Percentiles rank a stretch among this genome's conserved stretches.
Evolutionary conservation across 2,888 invertebrate species (phyloP).

Genomic region (Octonoba sinensis): DNA sequence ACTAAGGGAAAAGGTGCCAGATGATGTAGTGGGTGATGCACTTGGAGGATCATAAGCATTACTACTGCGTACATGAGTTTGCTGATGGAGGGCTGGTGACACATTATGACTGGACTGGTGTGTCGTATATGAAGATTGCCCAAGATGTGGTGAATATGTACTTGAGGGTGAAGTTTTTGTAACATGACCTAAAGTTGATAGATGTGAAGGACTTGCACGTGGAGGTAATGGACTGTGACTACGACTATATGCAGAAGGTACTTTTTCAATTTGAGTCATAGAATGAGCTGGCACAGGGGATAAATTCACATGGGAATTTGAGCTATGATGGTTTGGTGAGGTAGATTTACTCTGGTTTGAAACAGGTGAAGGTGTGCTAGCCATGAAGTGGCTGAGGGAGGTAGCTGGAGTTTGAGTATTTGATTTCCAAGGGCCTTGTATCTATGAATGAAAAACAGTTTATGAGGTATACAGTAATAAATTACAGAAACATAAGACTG

Average conservation of each 20-base stretch:
- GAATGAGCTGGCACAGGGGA: slow-evolving; percentile 58
- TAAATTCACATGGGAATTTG: slow-evolving; percentile 52
- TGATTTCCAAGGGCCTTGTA: slow-evolving; percentile 58
- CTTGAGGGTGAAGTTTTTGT: slow-evolving; percentile 56
- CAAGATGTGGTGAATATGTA: slow-evolving; percentile 49
- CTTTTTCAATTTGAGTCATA: slow-evolving; percentile 56
- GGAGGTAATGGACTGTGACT: slow-evolving; percentile 59
- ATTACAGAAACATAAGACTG: too few relatives aligned
- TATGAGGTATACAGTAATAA: too few relatives aligned
- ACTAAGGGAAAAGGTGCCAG: slow-evolving; percentile 34
- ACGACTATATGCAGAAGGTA: slow-evolving; percentile 43
- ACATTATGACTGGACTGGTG: slow-evolving; percentile 61
- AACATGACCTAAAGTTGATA: slow-evolving; percentile 31
- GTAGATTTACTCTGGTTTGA: slow-evolving; percentile 60
- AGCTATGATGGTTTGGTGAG: slow-evolving; percentile 55
- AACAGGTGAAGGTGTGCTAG: slow-evolving; percentile 56
- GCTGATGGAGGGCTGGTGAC: slow-evolving; percentile 45
- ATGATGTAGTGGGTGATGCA: slow-evolving; percentile 31
- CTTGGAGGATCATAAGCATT: slow-evolving; percentile 49
- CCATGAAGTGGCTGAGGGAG: slow-evolving; percentile 53
- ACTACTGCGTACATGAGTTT: slow-evolving; percentile 44
- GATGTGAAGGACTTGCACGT: slow-evolving; percentile 52
- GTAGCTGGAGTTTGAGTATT: slow-evolving; percentile 55
- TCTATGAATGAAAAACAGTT: slow-evolving; percentile 23
- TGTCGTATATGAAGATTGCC: slow-evolving; percentile 50